Percentiles rank a stretch among this genome's conserved stretches.
phyloP scores from a whole-genome alignment of 2,888 invertebrate species.

The Melanostoma scalare region DNA sequence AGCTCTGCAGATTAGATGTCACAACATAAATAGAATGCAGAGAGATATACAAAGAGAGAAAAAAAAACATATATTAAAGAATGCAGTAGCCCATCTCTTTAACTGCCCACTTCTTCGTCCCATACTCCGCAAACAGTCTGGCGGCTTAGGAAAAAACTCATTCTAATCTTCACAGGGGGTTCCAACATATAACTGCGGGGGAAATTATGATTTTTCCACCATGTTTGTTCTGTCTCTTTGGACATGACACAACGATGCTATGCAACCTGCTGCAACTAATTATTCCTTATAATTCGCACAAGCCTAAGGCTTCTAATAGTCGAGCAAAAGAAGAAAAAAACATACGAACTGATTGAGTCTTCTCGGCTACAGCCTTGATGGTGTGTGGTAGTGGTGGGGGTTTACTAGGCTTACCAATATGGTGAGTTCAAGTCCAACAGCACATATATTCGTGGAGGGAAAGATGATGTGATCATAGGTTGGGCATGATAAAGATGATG shows the following conservation, averaged over 20 bases:
- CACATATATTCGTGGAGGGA: neutral
- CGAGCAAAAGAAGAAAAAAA: slow-evolving; percentile 6
- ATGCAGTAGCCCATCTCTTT: slow-evolving; percentile 59
- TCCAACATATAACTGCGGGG: slow-evolving; percentile 28
- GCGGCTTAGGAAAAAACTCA: slow-evolving; percentile 65
- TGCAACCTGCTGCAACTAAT: slow-evolving; percentile 65
- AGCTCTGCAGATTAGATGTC: slow-evolving; percentile 70
- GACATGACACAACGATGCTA: slow-evolving; percentile 69
- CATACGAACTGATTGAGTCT: slow-evolving; percentile 64
- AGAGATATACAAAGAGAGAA: slow-evolving; percentile 11
- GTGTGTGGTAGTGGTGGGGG: slow-evolving; percentile 7
- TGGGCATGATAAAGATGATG: slow-evolving; percentile 39
- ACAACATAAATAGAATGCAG: slow-evolving; percentile 58
- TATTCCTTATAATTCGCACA: slow-evolving; percentile 61
- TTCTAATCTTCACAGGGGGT: slow-evolving; percentile 69
- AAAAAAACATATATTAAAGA: slow-evolving; percentile 30
- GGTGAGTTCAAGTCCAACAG: slow-evolving; percentile 63
- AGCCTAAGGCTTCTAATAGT: slow-evolving; percentile 59
- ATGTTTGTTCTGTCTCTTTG: slow-evolving; percentile 66
- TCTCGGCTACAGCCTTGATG: slow-evolving; percentile 37
- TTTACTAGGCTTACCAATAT: slow-evolving; percentile 54
- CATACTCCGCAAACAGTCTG: slow-evolving; percentile 45
- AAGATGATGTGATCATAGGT: slow-evolving; percentile 62
- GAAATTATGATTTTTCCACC: slow-evolving; percentile 68
- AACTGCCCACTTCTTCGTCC: neutral